Base-by-base conservation (phyloP, 2,888 invertebrate species). In the Acronicta psi region DNA sequence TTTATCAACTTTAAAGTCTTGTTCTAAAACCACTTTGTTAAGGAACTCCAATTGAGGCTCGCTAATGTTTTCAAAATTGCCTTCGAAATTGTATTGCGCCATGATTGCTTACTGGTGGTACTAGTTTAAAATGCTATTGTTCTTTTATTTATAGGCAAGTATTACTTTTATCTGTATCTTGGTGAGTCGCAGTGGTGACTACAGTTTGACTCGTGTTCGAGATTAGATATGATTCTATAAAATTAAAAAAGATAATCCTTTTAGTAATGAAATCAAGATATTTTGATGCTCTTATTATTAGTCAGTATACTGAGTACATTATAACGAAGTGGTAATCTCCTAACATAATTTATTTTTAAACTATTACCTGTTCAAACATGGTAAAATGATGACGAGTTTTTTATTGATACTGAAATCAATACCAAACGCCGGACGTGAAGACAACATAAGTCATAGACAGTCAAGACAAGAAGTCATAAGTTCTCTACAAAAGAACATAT, bases 21-120 rank as follows among this genome's bases (percentile, higher is more conserved):
- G 75, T 53, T 84, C 73, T 23, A 79, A 51, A 10, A 88, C 62
- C 6, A 83, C 75, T 61, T 81, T 72, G 44, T 74, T 60, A 5
- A 89, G 81, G 29, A 71, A 84, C 25, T 81, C 71, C 5, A 80
- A 40, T 54, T 88, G 87, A 0, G 49, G 42, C 16, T 73, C 66
- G 23, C 57, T 73, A 2, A 86, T 56, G 25, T 60, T 56, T 34
- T 69, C 56, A 0, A 79, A 29, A 13, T 80, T 79, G 6, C 87
- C 87, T 51, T 77, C 79, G 31, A 85, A 83, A 46, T 67, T 75
- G 20, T 79, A 74, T 37, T 46, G 45, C 11, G 65, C 55, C 80
- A 82, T 82, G 49, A 7, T 45, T 36, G 20, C 20, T 17, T 38
- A 6, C 8, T n/a, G 11, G 10, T 29, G 25, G 36, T 38, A 54